phyloP scores from a whole-genome alignment of 2,797 vertebrate species.

The Fringilla coelebs region DNA sequence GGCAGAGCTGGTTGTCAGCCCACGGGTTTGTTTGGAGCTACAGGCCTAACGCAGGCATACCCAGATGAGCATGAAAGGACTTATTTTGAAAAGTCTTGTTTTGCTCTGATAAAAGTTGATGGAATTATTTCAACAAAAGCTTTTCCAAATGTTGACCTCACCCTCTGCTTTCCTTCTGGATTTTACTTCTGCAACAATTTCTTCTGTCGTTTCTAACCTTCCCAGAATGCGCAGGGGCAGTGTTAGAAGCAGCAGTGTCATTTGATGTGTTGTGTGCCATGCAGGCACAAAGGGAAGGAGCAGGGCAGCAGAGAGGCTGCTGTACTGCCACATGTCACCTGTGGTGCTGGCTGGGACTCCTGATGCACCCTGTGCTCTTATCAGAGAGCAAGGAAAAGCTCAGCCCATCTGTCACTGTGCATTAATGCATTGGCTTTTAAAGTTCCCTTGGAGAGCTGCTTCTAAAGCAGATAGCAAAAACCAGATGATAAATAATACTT shows the following conservation, averaged over 20 bases:
- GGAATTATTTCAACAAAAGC: neutral
- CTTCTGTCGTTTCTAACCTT: neutral
- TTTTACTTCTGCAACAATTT: neutral
- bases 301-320: neutral
- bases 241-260: neutral
- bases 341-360: neutral
- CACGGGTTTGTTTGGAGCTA: neutral
- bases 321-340: neutral
- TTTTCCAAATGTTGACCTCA: neutral
- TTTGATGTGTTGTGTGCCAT: neutral
- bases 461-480: neutral
- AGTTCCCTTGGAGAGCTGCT: neutral
- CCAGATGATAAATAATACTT: neutral
- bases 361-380: neutral
- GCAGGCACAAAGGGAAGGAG: neutral
- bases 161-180: neutral
- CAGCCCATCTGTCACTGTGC: neutral
- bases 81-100: neutral
- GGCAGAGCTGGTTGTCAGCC: neutral
- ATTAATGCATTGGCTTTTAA: neutral
- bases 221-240: neutral
- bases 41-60: neutral
- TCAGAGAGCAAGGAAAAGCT: neutral
- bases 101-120: neutral
- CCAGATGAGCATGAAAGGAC: neutral